phyloP scores from a whole-genome alignment of 1,140 invertebrate genomes.

The Homalodisca vitripennis region DNA sequence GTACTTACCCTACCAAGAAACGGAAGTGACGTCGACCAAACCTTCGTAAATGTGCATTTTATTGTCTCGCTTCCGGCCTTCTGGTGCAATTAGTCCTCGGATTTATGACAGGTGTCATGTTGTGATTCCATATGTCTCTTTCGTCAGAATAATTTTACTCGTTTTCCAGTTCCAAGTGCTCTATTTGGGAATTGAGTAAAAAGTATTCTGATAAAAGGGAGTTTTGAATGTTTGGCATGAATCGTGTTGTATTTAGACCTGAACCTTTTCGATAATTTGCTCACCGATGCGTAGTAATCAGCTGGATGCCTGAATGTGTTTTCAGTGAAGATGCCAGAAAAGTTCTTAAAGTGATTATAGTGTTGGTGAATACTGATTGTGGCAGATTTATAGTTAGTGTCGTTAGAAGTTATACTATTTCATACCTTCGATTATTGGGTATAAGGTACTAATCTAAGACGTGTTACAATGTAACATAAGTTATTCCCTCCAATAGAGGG shows the following conservation, averaged over 20 bases:
- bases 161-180: neutral
- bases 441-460: neutral
- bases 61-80: constrained; percentile 27
- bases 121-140: constrained; percentile 15
- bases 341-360: neutral
- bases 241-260: neutral
- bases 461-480: constrained; percentile 14
- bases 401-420: neutral
- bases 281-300: neutral
- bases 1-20: constrained; percentile 29
- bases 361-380: neutral
- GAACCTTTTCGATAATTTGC: neutral
- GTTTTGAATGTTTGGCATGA: neutral
- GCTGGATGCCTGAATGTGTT: constrained; percentile 8
- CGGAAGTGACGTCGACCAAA: constrained; percentile 29
- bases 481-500: constrained; percentile 1
- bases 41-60: constrained; percentile 28
- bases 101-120: constrained; percentile 9
- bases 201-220: neutral
- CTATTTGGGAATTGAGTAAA: neutral
- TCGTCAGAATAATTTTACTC: no score
- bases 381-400: neutral
- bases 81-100: constrained; percentile 27
- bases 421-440: neutral
- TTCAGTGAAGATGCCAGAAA: neutral